Evolutionary conservation across 2,888 invertebrate species (phyloP), one percentile per base, ranked within the genome.

Genomic region (Herminia tarsipennalis): DNA sequence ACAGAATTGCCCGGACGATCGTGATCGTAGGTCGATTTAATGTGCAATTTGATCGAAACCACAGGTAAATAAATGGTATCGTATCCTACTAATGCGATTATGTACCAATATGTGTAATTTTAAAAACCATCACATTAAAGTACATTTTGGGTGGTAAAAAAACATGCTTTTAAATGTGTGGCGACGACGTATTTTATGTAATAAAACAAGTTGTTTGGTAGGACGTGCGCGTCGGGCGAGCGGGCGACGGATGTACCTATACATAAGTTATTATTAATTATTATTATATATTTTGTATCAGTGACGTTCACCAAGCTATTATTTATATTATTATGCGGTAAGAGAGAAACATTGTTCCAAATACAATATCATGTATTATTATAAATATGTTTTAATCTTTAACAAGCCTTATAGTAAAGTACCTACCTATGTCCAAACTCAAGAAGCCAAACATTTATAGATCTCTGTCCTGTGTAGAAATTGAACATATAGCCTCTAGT

Each of bases 201-300:
- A 66, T 53, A 56, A 64, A 68, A 54, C 46, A 61, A 70, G 71
- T 73, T 75, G 76, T 71, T 76, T 70, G 46, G 68, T 75, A 70
- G 68, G 54, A 50, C 49, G 51, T 54, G 51, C 56, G 53, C 54
- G 66, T 36, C 45, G 51, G 77, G 57, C 60, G 79, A 75, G 37
- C 45, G 51, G 77, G 57, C 60, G 79, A 75, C 42, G 77, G 58
- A 72, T 78, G 78, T 72, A 75, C 64, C 66, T 76, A 77, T 72
- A 74, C 58, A 74, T 83, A 83, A 83, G 79, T 85, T 82, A 83
- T 78, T 77, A 77, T 80, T 72, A 76, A 78, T 80, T 79, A 79
- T 80, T 76, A 64, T 56, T 57, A 80, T 85, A 87, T 87, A 87
- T 87, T 88, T 86, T 88, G 85, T 88, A 89, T 81, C 77, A 78